Base-by-base conservation (phyloP, 1,140 invertebrate species). In the Paralvinella palmiformis region DNA sequence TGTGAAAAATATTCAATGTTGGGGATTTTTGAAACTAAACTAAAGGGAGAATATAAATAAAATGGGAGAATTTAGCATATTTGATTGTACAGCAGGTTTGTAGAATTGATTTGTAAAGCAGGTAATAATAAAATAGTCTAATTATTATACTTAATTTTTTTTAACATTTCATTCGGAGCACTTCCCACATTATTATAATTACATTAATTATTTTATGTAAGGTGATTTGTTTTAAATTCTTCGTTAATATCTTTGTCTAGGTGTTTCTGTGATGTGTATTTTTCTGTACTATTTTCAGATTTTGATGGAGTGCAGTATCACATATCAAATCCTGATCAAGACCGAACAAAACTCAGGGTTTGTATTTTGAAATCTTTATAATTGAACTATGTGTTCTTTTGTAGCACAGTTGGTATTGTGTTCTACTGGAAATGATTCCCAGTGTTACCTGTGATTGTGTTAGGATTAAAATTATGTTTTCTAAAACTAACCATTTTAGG, bases 231-330 rank as follows among this genome's bases (percentile, higher is more conserved):
- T n/a, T n/a, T n/a, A n/a, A n/a, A n/a, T n/a, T n/a, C n/a, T n/a
- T n/a, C n/a, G n/a, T n/a, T n/a, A n/a, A n/a, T n/a, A n/a, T n/a
- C n/a, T n/a, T n/a, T n/a, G n/a, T n/a, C n/a, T n/a, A n/a, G n/a
- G n/a, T n/a, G n/a, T n/a, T n/a, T n/a, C n/a, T n/a, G n/a, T n/a
- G n/a, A n/a, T n/a, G n/a, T n/a, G n/a, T n/a, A n/a, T n/a, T 1
- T 52, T 52, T 52, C 33, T 59, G 36, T 45, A 15, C 17, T 29
- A n/a, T 73, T 83, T 73, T 90, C 92, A 71, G 96, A 99, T 85
- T 99, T 99, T 84, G 96, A 99, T 87, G 96, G 96, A 70, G 96
- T 97, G 61, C 82, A 98, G 63, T 99, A 96, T 85, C 94, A 98
- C 82, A 90, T 99, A 84, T 98, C 96, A 59, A 99, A 97, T 86